Evolutionary conservation across 2,888 invertebrate genomes (phyloP).

Genomic region (Pyralis farinalis): DNA sequence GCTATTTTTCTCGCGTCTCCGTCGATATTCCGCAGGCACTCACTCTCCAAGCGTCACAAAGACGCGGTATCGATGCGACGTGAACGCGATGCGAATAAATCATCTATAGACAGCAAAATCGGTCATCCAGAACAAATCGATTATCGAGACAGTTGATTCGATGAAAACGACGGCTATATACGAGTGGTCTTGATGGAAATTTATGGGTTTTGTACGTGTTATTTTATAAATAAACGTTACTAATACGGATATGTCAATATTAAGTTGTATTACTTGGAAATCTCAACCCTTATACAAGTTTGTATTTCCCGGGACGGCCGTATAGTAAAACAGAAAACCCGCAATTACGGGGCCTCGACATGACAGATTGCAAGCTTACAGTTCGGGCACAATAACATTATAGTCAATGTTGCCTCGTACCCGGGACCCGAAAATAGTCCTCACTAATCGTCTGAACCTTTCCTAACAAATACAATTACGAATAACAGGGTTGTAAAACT

Average conservation of each 20-base stretch:
- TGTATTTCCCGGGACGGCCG: neutral
- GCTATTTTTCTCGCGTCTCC: conserved; percentile 46
- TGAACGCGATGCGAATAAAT: conserved; percentile 62
- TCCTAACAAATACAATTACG: conserved; percentile 5
- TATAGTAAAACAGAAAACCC: conserved; percentile 5
- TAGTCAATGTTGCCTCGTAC: conserved; percentile 5
- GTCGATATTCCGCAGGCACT: conserved; percentile 43
- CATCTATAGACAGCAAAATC: conserved; percentile 48
- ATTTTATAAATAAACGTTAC: neutral
- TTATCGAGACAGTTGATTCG: conserved; percentile 42
- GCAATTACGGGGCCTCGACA: conserved; percentile 9
- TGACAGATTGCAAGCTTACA: conserved; percentile 10
- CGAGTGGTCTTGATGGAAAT: conserved; percentile 1
- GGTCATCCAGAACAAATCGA: conserved; percentile 47
- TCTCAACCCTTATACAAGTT: conserved; percentile 5
- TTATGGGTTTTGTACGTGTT: conserved; percentile 3
- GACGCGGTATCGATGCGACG: conserved; percentile 44
- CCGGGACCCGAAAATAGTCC: conserved; percentile 8
- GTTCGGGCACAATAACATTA: conserved; percentile 7
- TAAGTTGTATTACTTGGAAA: neutral
- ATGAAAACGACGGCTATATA: conserved; percentile 4
- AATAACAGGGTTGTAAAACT: conserved; percentile 8
- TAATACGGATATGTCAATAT: neutral
- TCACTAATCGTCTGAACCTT: conserved; percentile 7
- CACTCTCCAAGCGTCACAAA: conserved; percentile 48